Base-by-base conservation (phyloP, 1,140 invertebrate genomes). In the Nasonia giraulti region DNA sequence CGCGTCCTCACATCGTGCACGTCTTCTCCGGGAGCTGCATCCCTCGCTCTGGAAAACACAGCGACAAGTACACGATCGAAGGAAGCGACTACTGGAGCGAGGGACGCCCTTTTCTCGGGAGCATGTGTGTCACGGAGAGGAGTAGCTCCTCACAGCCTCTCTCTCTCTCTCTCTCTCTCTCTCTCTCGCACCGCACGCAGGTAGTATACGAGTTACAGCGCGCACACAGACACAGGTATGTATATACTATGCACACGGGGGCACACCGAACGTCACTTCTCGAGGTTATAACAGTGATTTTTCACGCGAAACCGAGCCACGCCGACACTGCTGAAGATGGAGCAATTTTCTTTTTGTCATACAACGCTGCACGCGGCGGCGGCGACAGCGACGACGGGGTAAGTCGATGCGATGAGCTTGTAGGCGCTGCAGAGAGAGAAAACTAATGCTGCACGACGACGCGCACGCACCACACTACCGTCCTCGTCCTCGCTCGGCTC, bases 381-480 rank as follows among this genome's bases (percentile, higher is more conserved):
- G 27, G 27, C 27, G 27, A 0, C 27, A 1, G 1, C 27, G 27
- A 27, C 27, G 33, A 37, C 33, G 40, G 40, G 40, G 40, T 44
- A 44, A 44, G 40, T 44, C 8, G 40, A 44, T 44, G 40, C 40
- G 40, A 44, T 44, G 40, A 44, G 40, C 40, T 37, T 27, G 27
- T 27, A 27, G 27, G 27, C 1, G 27, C 27, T 27, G 37, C 37
- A 40, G 37, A 44, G 40, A 7, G 40, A 44, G 40, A 44, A 44
- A 44, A 44, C 40, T 44, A 44, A 27, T 71, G 68, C 68, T 71
- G 68, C 40, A 75, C 74, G 77, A 23, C 78, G 78, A 80, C 78
- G 78, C 78, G 78, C 78, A 80, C 78, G 78, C 78, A 80, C 78
- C 68, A 44, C 75, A 20, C 73, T 44, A 20, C 75, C 75, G 75